Percentiles rank a stretch among this genome's conserved stretches.
Conservation (phyloP, 2,113 vertebrate genomes). For the Malurus alboscapulatus region DNA sequence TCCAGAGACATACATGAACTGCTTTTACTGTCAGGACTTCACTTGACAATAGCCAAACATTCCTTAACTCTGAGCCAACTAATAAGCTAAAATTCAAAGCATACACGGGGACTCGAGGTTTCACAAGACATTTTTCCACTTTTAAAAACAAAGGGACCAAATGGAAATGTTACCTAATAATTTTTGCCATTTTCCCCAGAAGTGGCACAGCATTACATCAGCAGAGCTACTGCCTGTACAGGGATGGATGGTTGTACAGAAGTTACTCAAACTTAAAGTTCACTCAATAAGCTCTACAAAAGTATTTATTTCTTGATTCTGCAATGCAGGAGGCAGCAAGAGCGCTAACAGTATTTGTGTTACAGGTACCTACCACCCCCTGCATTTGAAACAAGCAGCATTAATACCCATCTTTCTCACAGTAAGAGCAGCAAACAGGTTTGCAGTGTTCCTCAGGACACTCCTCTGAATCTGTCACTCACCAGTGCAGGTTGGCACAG, state of each 20-base stretch:
- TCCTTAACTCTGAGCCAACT: not conserved
- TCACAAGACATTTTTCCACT: not conserved
- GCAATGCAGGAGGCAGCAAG: not conserved
- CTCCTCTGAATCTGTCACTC: not conserved
- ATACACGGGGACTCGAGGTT: not conserved
- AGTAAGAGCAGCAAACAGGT: not conserved
- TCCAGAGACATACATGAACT: not conserved
- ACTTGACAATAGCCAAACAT: conserved; percentile 30
- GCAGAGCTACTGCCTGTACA: not conserved
- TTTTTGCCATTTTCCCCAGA: not conserved
- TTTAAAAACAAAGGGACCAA: not conserved
- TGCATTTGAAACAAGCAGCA: not conserved
- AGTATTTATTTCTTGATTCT: not conserved
- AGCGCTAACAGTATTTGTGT: not conserved
- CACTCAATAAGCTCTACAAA: not conserved
- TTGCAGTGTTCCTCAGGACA: not conserved
- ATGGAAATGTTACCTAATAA: not conserved
- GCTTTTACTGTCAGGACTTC: conserved; percentile 29
- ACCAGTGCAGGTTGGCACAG: not conserved
- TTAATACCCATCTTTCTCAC: not conserved
- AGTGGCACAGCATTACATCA: not conserved
- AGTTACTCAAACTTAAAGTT: not conserved
- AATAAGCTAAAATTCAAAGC: conserved; percentile 10
- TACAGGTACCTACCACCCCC: not conserved
- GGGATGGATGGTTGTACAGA: not conserved